phyloP scores from a whole-genome alignment of 1,140 invertebrate species.

The Pygmarrhopalites habei region DNA sequence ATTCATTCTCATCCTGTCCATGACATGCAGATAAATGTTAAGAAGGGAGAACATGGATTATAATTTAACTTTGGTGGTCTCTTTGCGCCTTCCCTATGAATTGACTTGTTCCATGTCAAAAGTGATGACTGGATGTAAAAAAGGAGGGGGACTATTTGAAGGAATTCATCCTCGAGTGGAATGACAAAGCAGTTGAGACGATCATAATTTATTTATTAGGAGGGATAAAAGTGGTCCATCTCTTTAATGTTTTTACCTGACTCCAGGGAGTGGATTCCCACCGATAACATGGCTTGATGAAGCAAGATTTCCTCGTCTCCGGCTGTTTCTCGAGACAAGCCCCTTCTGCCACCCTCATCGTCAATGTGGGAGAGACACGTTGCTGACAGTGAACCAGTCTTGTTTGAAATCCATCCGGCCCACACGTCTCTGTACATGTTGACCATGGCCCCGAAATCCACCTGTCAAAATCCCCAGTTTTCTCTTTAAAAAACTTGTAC shows the following conservation, averaged over 20 bases:
- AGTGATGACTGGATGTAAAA: too few species aligned
- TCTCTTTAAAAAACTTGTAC: too few species aligned
- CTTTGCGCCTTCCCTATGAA: background rate
- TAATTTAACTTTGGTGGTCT: background rate
- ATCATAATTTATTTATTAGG: too few species aligned
- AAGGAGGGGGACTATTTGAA: too few species aligned
- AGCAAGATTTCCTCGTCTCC: slow-evolving; percentile 33
- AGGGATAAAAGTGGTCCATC: too few species aligned
- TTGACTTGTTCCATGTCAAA: background rate
- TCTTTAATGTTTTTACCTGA: too few species aligned
- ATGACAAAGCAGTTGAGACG: too few species aligned
- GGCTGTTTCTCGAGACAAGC: slow-evolving; percentile 45
- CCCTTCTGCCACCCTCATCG: slow-evolving; percentile 49
- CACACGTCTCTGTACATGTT: slow-evolving; percentile 62
- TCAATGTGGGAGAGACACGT: slow-evolving; percentile 47
- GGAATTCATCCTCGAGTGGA: too few species aligned
- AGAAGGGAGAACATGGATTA: too few species aligned
- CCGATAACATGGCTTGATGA: slow-evolving; percentile 32
- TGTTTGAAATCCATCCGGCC: slow-evolving; percentile 52
- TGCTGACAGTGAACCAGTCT: slow-evolving; percentile 49
- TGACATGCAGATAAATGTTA: background rate
- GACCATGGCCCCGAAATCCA: slow-evolving; percentile 51
- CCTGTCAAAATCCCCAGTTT: too few species aligned
- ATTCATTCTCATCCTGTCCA: background rate
- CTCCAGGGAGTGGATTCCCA: slow-evolving; percentile 42